Evolutionary conservation across 2,888 invertebrate species (phyloP).

Genomic region (Sinopyrophorus schimmeli): DNA sequence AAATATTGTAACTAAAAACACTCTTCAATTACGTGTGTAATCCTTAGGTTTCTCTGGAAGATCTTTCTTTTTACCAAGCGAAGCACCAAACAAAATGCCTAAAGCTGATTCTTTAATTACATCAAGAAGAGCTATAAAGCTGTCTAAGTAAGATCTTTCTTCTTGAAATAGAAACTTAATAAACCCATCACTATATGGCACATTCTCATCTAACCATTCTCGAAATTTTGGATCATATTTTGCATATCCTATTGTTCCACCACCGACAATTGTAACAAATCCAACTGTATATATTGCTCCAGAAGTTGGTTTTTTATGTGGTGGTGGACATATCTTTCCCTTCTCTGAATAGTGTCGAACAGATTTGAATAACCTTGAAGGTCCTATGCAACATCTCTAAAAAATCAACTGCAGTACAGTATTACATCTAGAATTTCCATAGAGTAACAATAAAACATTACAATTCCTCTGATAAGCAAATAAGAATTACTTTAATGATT

Average conservation of each 20-base stretch:
- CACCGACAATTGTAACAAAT: constrained; percentile 56
- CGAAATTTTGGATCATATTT: constrained; percentile 70
- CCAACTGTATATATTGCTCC: constrained; percentile 53
- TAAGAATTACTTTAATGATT: no score
- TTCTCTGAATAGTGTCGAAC: constrained; percentile 34
- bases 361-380: constrained; percentile 30
- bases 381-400: constrained; percentile 29
- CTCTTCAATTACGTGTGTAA: constrained; percentile 37
- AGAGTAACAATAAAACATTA: no score
- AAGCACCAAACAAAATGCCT: not conserved
- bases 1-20: not conserved
- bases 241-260: constrained; percentile 60
- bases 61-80: not conserved
- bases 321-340: constrained; percentile 41
- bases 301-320: constrained; percentile 36
- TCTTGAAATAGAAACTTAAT: constrained; percentile 69
- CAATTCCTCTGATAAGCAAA: no score
- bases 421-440: no score
- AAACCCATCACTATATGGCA: constrained; percentile 67
- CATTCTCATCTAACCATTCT: constrained; percentile 65
- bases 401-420: no score
- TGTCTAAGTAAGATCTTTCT: constrained; percentile 49
- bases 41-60: constrained; percentile 28
- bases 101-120: constrained; percentile 23
- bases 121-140: constrained; percentile 17